Base-by-base conservation (phyloP, 2,113 vertebrate species). In the Corythornis cristatus region DNA sequence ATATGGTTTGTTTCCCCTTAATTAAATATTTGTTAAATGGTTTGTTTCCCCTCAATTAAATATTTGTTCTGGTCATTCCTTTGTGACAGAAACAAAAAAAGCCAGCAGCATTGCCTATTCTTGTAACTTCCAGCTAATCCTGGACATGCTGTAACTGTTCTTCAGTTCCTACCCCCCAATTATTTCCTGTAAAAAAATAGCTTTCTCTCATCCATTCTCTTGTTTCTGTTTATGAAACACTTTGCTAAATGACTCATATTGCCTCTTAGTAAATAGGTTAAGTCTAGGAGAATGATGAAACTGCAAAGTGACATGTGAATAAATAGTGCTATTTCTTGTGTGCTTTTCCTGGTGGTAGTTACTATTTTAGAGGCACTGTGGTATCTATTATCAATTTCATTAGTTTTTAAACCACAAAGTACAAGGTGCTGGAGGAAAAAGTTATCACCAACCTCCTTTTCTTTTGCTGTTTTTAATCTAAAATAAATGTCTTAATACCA, bases 11-110 rank as follows among this genome's bases (percentile, higher is more conserved):
- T 91, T 96, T 91, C 75, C 78, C 35, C 42, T 82, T 90, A 78
- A 92, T 95, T 94, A 94, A 92, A 88, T 86, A 93, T 94, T 96
- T 94, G 86, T 93, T 91, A 94, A 88, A 88, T 86, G 65, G 58
- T 88, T 96, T 90, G 68, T 93, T 96, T 88, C 80, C 65, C 45
- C 62, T 86, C 83, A 87, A 86, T 95, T 90, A 93, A 95, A 93
- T 95, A 92, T 94, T 94, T 96, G 87, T 91, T 85, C 93, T 88
- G n/a, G 48, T 74, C 76, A 72, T 74, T 91, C 43, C 71, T 93
- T 88, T 95, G 84, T 92, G 82, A 87, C 67, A 89, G 87, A 89
- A 86, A 77, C 83, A 16, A 58, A 58, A 77, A 67, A 66, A 81
- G 70, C 60, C 64, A 67, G 84, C 74, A 83, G 84, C 17, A 8